Conservation (phyloP, 2,113 vertebrate genomes). For the Strigops habroptila region DNA sequence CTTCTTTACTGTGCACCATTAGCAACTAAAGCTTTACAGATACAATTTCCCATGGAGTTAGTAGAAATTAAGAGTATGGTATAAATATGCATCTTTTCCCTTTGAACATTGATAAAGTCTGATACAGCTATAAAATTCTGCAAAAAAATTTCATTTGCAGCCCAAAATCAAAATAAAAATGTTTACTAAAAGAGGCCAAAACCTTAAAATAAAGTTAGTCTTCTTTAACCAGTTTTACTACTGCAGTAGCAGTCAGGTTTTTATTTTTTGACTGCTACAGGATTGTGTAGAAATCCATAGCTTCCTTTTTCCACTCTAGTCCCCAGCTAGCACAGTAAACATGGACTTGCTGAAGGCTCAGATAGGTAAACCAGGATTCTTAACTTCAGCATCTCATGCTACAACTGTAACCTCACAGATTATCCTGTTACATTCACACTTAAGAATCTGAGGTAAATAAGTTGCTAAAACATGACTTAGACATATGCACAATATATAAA, state of each 20-base stretch:
- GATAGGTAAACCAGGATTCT: not conserved
- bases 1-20: not conserved
- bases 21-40: not conserved
- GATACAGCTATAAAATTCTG: not conserved
- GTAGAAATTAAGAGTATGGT: not conserved
- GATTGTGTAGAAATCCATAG: not conserved
- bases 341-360: not conserved
- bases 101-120: not conserved
- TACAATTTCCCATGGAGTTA: not conserved
- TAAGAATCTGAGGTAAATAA: not conserved
- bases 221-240: not conserved
- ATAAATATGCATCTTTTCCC: not conserved
- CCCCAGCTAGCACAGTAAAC: not conserved
- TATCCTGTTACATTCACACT: not conserved
- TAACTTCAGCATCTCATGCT: not conserved
- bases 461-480: not conserved
- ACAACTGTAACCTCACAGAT: not conserved
- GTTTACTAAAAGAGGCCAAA: not conserved
- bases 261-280: not conserved
- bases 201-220: not conserved
- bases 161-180: not conserved
- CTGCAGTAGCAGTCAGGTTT: not conserved
- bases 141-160: not conserved
- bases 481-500: not conserved
- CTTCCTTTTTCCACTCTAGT: not conserved